These are phyloP conservation scores for Drosophila borborema DNA, from an alignment of 2,888 invertebrate genomes.

Conservation along the genomic window DNA sequence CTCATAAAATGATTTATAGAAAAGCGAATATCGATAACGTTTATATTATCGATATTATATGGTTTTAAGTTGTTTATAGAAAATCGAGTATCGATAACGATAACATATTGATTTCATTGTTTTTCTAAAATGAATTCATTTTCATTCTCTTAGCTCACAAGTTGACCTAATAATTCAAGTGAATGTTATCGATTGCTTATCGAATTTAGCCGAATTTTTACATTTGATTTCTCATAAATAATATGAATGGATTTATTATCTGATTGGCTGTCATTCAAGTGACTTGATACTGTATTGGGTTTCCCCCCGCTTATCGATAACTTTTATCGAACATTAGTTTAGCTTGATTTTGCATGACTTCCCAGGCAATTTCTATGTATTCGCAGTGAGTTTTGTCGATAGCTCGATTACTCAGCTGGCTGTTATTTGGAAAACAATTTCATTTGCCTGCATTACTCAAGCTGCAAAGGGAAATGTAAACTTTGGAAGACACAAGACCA, in stretches of 20 bases:
- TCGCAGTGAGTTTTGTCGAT: conserved; percentile 14
- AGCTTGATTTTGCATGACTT: not conserved
- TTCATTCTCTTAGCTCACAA: not conserved
- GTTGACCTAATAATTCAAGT: not conserved
- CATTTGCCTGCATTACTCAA: conserved; percentile 50
- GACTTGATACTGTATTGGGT: not conserved
- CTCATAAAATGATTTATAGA: no score
- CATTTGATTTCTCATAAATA: not conserved
- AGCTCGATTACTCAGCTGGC: conserved; percentile 40
- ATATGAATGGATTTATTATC: not conserved
- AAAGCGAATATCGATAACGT: not conserved
- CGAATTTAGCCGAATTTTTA: not conserved
- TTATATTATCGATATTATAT: no score
- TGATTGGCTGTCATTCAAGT: not conserved
- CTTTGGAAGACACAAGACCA: conserved; percentile 19
- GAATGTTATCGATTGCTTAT: not conserved
- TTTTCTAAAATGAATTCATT: no score
- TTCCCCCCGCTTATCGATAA: conserved; percentile 2
- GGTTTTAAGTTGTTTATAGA: no score
- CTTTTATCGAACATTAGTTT: not conserved
- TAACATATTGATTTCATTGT: no score
- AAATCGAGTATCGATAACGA: no score
- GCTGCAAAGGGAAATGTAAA: conserved; percentile 27
- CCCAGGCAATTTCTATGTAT: conserved; percentile 14
- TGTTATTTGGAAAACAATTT: conserved; percentile 12